Conservation (phyloP, 1,140 invertebrate species). For the Tetragonula clypearis region DNA sequence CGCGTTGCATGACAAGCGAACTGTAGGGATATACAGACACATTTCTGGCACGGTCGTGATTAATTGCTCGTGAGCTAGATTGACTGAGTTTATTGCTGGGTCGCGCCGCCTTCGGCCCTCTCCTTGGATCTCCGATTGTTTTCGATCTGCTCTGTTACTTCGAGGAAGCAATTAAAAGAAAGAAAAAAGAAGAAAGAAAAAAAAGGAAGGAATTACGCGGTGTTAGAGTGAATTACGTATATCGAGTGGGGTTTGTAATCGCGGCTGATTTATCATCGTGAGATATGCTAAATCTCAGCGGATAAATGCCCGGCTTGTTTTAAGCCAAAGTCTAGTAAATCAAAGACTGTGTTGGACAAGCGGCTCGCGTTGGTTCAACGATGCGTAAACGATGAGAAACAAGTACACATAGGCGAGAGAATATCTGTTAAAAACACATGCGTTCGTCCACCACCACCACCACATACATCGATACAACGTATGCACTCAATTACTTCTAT, state of each 20-base stretch:
- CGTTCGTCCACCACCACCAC: not conserved
- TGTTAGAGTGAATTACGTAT: not conserved
- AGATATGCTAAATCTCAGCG: no score
- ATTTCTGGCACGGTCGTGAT: not conserved
- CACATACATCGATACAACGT: not conserved
- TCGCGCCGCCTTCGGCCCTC: not conserved
- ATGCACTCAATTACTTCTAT: not conserved
- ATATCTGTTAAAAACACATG: not conserved
- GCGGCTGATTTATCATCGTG: not conserved
- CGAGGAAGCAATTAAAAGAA: not conserved
- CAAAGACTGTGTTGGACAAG: not conserved
- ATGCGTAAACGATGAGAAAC: not conserved
- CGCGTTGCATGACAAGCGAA: not conserved
- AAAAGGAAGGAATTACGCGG: no score
- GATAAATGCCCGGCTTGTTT: not conserved
- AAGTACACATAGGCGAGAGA: no score
- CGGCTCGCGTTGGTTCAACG: not conserved
- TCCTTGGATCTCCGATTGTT: no score
- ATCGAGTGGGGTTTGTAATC: not conserved
- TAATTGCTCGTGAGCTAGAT: not conserved
- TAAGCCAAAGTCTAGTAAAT: conserved; percentile 3
- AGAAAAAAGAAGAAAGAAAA: not conserved
- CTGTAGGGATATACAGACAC: not conserved
- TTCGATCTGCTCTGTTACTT: not conserved
- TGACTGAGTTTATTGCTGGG: not conserved